Base-by-base conservation (phyloP, 1,140 invertebrate genomes). In the Sinonovacula constricta region DNA sequence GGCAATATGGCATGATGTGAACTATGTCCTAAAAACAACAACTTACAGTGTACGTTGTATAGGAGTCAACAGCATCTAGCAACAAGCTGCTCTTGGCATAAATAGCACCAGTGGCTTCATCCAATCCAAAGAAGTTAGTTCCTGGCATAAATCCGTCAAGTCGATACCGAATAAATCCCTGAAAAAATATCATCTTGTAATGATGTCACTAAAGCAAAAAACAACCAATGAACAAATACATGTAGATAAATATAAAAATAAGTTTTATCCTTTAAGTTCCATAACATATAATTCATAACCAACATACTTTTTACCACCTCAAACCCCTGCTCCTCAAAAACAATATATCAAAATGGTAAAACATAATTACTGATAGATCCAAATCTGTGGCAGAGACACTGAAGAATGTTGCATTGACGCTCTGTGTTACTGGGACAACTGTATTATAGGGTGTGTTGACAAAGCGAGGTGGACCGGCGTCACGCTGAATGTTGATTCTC, bases 401-500 rank as follows among this genome's bases (percentile, higher is more conserved):
- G 33, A 62, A 83, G 24, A 86, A 66, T 10, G 71, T 54, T 24
- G 24, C 15, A 56, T 83, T 83, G 28, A 87, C 74, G 10, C 56
- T 18, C 45, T 81, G 79, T 66, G 68, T 82, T 39, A 85, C 74
- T 12, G 75, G 70, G 30, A 87, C 79, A 28, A 62, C 53, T 2
- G 68, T 70, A 5, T 15, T 57, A 65, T 87, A 87, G 14, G 86
- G 83, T 3, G 78, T 82, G 67, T 84, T 78, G 12, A 65, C 18
- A 71, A 87, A 87, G 2, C 67, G 45, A 30, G 86, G 86, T n/a
- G 86, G 85, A 4, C 63, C 80, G 39, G 67, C 78, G 62, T 79
- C 80, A 1, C 75, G 26, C 24, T 63, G 69, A 1, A 85, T 67
- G 7, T 14, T 80, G 26, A 85, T 82, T 15, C 36, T 59, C 24